Conservation (phyloP, 2,888 invertebrate genomes). For the Psylliodes chrysocephalus region DNA sequence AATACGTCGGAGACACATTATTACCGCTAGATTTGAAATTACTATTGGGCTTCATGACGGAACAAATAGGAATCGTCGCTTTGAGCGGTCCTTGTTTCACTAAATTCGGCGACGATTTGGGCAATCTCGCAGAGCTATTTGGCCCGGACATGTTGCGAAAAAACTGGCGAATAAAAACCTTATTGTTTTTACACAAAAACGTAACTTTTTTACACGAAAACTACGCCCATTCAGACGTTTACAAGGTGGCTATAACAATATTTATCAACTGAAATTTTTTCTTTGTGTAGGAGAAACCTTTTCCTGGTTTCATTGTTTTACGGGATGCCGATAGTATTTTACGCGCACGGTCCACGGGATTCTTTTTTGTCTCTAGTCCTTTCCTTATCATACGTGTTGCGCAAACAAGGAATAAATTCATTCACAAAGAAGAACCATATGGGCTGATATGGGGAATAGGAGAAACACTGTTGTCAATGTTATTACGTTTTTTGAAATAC, state of each 20-base stretch:
- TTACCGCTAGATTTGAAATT: slow-evolving; percentile 73
- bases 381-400: slow-evolving; percentile 28
- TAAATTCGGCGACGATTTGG: slow-evolving; percentile 76
- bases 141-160: slow-evolving; percentile 37
- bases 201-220: slow-evolving; percentile 33
- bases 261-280: slow-evolving; percentile 18
- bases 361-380: slow-evolving; percentile 24
- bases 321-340: slow-evolving; percentile 19
- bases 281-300: slow-evolving; percentile 20
- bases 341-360: slow-evolving; percentile 27
- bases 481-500: neutral
- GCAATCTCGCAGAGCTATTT: slow-evolving; percentile 64
- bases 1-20: slow-evolving; percentile 73
- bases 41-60: slow-evolving; percentile 72
- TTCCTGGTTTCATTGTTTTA: slow-evolving; percentile 28
- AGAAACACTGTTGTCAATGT: neutral
- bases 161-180: slow-evolving; percentile 14
- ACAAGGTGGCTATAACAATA: slow-evolving; percentile 10
- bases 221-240: slow-evolving; percentile 20
- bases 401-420: slow-evolving; percentile 21
- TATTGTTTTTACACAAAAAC: slow-evolving; percentile 28
- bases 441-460: too few relatives aligned
- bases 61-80: slow-evolving; percentile 80
- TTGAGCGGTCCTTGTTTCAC: slow-evolving; percentile 75
- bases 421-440: slow-evolving; percentile 30